phyloP scores from a whole-genome alignment of 2,888 invertebrate genomes.

The Sinhomidia bicolor region DNA sequence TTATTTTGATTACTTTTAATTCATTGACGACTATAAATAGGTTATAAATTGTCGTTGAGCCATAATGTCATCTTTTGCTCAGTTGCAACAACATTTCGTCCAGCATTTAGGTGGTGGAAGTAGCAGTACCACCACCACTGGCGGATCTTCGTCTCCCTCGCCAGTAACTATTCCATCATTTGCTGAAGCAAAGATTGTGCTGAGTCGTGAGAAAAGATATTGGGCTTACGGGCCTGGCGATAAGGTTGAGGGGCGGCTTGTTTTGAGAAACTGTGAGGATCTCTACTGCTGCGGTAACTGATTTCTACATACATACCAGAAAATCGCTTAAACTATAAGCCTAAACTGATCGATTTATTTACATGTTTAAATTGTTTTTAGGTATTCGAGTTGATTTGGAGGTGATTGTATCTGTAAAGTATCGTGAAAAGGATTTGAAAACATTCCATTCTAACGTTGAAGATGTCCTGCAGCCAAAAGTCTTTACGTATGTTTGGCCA shows the following conservation, averaged over 20 bases:
- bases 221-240: conserved; percentile 75
- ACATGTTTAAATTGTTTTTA: background rate
- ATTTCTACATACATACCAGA: no score
- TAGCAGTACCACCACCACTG: no score
- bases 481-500: conserved; percentile 74
- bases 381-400: conserved; percentile 72
- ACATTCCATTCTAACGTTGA: conserved; percentile 54
- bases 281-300: conserved; percentile 67
- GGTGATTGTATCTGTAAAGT: conserved; percentile 68
- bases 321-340: background rate
- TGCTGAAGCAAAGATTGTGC: conserved; percentile 60
- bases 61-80: conserved; percentile 63
- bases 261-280: conserved; percentile 60
- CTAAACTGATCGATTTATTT: background rate
- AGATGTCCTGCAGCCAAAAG: conserved; percentile 65
- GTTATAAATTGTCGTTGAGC: no score
- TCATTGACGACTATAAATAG: no score
- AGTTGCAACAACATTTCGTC: conserved; percentile 60
- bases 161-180: conserved; percentile 59
- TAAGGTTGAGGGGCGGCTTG: conserved; percentile 63
- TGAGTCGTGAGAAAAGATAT: conserved; percentile 71
- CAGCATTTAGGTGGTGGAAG: conserved; percentile 59
- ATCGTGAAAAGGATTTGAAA: conserved; percentile 65
- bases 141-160: conserved; percentile 46
- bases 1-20: no score